These are phyloP conservation scores for Agrochola circellaris DNA, from an alignment of 2,888 invertebrate genomes.

Conservation along the genomic window DNA sequence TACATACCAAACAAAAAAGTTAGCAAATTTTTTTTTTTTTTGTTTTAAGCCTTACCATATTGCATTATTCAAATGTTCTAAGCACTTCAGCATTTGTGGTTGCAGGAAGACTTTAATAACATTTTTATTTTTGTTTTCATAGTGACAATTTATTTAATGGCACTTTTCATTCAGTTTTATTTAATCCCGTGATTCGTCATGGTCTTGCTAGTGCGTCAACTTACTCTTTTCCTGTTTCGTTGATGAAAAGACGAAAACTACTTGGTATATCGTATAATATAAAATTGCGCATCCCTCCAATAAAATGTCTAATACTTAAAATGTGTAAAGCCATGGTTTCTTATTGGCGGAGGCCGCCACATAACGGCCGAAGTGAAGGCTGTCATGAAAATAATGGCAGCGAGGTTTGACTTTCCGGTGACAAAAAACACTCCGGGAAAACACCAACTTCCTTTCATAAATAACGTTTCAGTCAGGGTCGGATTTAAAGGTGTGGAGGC, in stretches of 20 bases:
- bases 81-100: background rate
- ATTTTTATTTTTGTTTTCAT: background rate
- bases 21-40: no score
- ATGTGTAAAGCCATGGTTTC: background rate
- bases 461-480: no score
- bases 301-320: background rate
- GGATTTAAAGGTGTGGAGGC: no score
- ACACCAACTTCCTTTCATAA: no score
- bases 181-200: background rate
- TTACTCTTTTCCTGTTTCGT: background rate
- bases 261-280: background rate
- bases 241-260: no score
- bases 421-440: no score
- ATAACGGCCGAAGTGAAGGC: background rate
- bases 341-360: background rate
- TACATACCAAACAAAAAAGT: no score
- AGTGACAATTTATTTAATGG: background rate
- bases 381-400: no score
- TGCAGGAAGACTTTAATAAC: background rate
- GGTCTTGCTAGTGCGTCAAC: background rate
- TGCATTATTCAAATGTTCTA: background rate
- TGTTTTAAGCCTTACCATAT: no score
- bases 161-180: background rate
- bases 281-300: background rate
- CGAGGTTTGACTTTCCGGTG: no score